Evolutionary conservation across 92 coral and sea anemone species (phyloP).

Genomic region (Zoanthus sansibaricus): DNA sequence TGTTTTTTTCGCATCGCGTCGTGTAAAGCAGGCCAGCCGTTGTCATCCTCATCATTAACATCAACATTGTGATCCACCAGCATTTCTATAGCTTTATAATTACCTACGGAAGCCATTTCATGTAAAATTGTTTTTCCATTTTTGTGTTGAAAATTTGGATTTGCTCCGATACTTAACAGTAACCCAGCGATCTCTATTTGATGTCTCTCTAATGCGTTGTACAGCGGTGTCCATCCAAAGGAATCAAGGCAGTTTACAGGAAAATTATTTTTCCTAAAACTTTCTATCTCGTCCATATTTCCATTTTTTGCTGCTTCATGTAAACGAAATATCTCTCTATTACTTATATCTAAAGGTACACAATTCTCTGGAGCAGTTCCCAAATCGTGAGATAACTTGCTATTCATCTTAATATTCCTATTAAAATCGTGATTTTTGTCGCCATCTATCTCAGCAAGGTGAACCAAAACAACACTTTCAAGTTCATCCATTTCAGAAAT

Average conservation of each 20-base stretch:
- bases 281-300: constrained; percentile 50
- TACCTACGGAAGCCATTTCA: constrained; percentile 68
- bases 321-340: constrained; percentile 63
- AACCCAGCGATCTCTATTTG: constrained; percentile 75
- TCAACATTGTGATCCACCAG: constrained; percentile 69
- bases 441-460: neutral
- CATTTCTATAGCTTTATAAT: constrained; percentile 74
- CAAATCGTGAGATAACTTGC: neutral
- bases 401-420: neutral
- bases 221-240: constrained; percentile 78
- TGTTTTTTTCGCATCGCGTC: constrained; percentile 70
- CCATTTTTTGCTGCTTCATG: constrained; percentile 83
- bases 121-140: constrained; percentile 77
- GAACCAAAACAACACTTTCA: neutral
- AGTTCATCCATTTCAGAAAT: constrained; percentile 34
- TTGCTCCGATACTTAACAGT: constrained; percentile 67
- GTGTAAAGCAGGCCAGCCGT: constrained; percentile 90
- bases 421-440: neutral
- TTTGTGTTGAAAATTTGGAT: constrained; percentile 59
- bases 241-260: constrained; percentile 71
- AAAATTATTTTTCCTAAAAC: constrained; percentile 62
- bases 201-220: constrained; percentile 69
- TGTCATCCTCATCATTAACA: constrained; percentile 59
- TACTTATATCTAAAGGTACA: constrained; percentile 5
- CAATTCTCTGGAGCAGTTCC: neutral